Base-by-base conservation (phyloP, 2,113 vertebrate species). In the Eurypyga helias region DNA sequence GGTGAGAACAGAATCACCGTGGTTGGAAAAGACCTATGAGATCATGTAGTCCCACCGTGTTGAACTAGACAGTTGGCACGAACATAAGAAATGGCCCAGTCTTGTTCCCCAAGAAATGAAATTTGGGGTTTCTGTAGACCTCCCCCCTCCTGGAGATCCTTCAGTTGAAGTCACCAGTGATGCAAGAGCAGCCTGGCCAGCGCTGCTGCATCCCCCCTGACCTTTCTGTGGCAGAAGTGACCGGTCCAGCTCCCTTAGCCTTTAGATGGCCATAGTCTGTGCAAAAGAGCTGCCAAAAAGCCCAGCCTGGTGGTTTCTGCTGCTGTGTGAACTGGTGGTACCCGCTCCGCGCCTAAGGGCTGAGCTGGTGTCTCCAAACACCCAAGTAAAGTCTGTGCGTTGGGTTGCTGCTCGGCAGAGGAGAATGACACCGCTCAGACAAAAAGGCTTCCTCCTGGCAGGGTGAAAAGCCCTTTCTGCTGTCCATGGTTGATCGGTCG, bases 351-450 rank as follows among this genome's bases (percentile, higher is more conserved):
- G 41, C 36, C 9, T 3, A 6, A 55, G 69, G 33, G 20, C 52
- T 60, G 33, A 75, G 2, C 17, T 45, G 61, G 16, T 61, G 31
- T 65, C 85, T 88, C 49, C 62, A 51, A 69, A 61, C 23, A 52
- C 10, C 5, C 24, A 19, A 2, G 51, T 65, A 61, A 86, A 70
- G 36, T 45, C 75, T 48, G 33, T 57, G 17, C 24, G 13, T 6
- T 73, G 45, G 12, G 31, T 19, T 72, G 70, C 84, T 73, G 43
- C 41, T 89, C 46, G 62, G 31, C 21, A 21, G 6, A 45, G 41
- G 36, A 46, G 33, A 46, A 25, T 34, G 49, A 48, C 45, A 48
- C 11, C 1, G 0, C 33, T 69, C 4, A 0, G 16, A 60, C 70
- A 46, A 67, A 87, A 89, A 89, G 20, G 31, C 45, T 60, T 34